phyloP scores from a whole-genome alignment of 1,140 invertebrate genomes.

The Pectinophora gossypiella region DNA sequence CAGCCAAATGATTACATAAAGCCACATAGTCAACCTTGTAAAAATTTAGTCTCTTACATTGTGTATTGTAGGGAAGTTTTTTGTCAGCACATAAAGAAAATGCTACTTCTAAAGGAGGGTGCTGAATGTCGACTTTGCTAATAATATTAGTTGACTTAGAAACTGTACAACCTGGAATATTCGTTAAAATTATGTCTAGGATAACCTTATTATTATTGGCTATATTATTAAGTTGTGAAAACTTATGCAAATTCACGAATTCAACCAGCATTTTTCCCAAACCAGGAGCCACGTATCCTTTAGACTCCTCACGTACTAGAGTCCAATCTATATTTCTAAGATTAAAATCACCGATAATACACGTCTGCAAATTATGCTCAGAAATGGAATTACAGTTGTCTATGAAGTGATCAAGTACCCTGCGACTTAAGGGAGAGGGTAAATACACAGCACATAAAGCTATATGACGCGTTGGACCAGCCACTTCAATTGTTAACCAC shows the following conservation, averaged over 20 bases:
- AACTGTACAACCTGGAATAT: background rate
- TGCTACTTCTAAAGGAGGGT: background rate
- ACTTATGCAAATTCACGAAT: background rate
- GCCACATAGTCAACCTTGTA: background rate
- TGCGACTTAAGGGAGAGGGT: slow-evolving; percentile 6
- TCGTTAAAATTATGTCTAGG: background rate
- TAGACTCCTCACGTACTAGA: background rate
- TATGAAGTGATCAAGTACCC: background rate
- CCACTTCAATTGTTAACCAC: slow-evolving; percentile 9
- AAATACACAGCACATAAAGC: slow-evolving; percentile 15
- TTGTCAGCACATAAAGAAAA: background rate
- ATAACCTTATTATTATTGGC: background rate
- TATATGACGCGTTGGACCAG: background rate
- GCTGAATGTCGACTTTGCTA: background rate
- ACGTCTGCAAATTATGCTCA: background rate
- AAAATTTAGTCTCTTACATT: background rate
- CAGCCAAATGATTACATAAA: background rate
- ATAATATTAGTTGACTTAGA: background rate
- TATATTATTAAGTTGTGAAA: background rate
- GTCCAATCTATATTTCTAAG: slow-evolving; percentile 1
- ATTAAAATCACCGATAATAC: slow-evolving; percentile 13
- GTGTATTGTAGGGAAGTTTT: background rate
- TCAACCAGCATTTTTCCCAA: background rate
- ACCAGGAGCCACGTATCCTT: background rate
- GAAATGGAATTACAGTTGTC: slow-evolving; percentile 2